A percentile compares a stretch with the other conserved stretches of the same genome.
These are phyloP conservation scores for Ectropis grisescens DNA, from an alignment of 1,140 invertebrate species.

Conservation along the genomic window DNA sequence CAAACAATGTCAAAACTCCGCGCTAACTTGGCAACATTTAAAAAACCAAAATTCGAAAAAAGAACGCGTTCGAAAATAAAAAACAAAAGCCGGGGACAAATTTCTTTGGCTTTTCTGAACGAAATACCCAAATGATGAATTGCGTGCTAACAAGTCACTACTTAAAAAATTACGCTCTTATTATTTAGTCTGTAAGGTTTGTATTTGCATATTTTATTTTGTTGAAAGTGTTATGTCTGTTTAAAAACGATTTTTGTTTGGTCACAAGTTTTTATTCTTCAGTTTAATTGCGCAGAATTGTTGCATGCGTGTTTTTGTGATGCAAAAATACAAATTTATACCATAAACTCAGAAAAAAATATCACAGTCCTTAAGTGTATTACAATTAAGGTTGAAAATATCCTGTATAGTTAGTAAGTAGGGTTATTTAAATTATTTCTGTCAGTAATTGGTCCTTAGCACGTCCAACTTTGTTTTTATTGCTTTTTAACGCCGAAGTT, in stretches of 20 bases:
- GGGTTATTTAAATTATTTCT: too few species aligned
- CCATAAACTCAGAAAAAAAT: too few species aligned
- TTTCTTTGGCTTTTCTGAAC: slow-evolving; percentile 50
- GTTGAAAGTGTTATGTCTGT: too few species aligned
- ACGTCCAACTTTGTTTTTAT: slow-evolving; percentile 1
- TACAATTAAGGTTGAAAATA: too few species aligned
- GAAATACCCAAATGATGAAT: slow-evolving; percentile 1
- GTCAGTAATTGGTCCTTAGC: slow-evolving; percentile 6
- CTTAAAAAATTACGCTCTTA: too few species aligned
- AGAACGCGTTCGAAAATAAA: slow-evolving; percentile 18
- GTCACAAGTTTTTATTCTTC: slow-evolving; percentile 40
- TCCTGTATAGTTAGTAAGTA: too few species aligned
- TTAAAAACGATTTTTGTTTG: too few species aligned
- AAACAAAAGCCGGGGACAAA: slow-evolving; percentile 43
- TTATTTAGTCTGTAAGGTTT: too few species aligned
- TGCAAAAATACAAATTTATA: too few species aligned
- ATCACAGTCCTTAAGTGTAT: too few species aligned
- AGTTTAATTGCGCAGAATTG: slow-evolving; percentile 57
- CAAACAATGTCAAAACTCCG: slow-evolving; percentile 51
- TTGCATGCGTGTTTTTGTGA: slow-evolving; percentile 38
- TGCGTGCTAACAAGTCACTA: background rate
- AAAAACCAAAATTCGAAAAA: slow-evolving; percentile 20
- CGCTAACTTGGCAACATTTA: slow-evolving; percentile 25
- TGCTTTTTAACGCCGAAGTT: background rate
- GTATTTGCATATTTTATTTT: too few species aligned